A percentile compares a stretch with the other conserved stretches of the same genome.
Conservation (phyloP, 2,888 invertebrate species). For the Synanthedon myopaeformis region DNA sequence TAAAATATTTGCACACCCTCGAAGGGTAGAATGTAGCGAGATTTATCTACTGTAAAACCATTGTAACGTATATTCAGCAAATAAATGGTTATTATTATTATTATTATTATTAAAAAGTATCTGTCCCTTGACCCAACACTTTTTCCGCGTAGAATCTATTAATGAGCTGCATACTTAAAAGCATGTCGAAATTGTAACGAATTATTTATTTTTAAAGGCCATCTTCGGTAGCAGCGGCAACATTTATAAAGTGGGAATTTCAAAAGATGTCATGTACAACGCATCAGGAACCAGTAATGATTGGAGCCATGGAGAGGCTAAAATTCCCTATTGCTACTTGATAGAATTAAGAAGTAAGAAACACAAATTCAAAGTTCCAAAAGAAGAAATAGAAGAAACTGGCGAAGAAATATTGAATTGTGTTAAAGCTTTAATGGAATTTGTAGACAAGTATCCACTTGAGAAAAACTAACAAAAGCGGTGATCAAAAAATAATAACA, state of each 20-base stretch:
- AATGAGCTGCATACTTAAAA: background rate
- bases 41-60: too few species aligned
- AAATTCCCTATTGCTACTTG: slow-evolving; percentile 52
- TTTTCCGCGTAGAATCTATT: background rate
- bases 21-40: too few species aligned
- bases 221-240: slow-evolving; percentile 44
- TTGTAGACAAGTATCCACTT: slow-evolving; percentile 30
- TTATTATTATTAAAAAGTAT: too few species aligned
- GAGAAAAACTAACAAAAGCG: slow-evolving; percentile 3
- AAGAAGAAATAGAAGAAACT: slow-evolving; percentile 47
- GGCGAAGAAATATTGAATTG: slow-evolving; percentile 41
- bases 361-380: slow-evolving; percentile 44
- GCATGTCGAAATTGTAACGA: too few species aligned
- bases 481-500: slow-evolving; percentile 1
- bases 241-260: slow-evolving; percentile 54
- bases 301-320: slow-evolving; percentile 43
- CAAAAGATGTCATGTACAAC: slow-evolving; percentile 52
- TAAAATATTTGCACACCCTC: too few species aligned
- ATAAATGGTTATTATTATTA: too few species aligned
- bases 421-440: slow-evolving; percentile 45
- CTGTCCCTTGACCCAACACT: too few species aligned
- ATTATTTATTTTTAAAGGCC: slow-evolving; percentile 23
- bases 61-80: too few species aligned
- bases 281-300: slow-evolving; percentile 56
- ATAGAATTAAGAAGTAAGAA: slow-evolving; percentile 49